Conservation (phyloP, 2,797 vertebrate genomes). For the Craterocephalus amniculus region DNA sequence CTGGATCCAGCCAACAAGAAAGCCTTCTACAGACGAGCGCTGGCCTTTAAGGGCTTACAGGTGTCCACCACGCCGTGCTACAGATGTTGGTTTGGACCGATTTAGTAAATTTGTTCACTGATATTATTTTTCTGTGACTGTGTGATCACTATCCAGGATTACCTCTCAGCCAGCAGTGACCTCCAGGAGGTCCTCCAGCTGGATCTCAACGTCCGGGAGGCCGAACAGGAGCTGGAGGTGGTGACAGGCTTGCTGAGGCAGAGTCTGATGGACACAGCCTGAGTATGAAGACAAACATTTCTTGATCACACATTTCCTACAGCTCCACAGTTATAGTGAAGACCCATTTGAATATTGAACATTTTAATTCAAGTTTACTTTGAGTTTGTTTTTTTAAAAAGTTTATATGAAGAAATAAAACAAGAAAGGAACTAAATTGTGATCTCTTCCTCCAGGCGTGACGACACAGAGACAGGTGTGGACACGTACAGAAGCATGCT, state of each 20-base stretch:
- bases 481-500: neutral
- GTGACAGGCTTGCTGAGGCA: slow-evolving; percentile 83
- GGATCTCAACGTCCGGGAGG: slow-evolving; percentile 88
- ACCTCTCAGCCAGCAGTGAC: slow-evolving; percentile 88
- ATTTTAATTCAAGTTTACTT: neutral
- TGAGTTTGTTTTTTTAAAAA: neutral
- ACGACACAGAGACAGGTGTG: slow-evolving; percentile 27
- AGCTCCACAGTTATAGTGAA: neutral
- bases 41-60: slow-evolving; percentile 94
- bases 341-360: neutral
- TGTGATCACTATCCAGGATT: slow-evolving; percentile 81
- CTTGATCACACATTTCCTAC: neutral
- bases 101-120: neutral
- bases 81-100: neutral
- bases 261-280: slow-evolving; percentile 63
- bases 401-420: neutral
- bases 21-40: slow-evolving; percentile 92
- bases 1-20: slow-evolving; percentile 90
- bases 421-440: neutral
- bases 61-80: slow-evolving; percentile 65
- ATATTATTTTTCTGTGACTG: neutral
- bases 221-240: slow-evolving; percentile 87
- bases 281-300: slow-evolving; percentile 32
- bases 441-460: slow-evolving; percentile 51
- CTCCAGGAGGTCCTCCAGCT: slow-evolving; percentile 89